Conservation (phyloP, 2,113 vertebrate species). For the Cercocebus atys region DNA sequence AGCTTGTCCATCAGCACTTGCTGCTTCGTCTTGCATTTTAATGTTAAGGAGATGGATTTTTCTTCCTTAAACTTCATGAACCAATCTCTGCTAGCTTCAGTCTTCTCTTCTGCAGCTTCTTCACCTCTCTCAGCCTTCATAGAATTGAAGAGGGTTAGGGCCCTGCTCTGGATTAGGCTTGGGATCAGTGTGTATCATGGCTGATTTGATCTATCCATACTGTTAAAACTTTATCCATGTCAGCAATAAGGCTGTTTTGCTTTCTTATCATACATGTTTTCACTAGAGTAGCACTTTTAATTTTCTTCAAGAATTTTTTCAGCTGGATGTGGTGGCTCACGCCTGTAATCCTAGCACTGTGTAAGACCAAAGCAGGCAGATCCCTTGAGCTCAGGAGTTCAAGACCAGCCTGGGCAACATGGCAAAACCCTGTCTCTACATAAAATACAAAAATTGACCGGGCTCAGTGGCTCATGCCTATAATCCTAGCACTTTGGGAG, state of each 20-base stretch:
- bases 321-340: not conserved
- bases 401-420: not conserved
- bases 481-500: too few relatives aligned
- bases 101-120: not conserved
- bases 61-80: not conserved
- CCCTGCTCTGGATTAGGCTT: not conserved
- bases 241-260: not conserved
- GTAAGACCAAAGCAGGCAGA: not conserved
- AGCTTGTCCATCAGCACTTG: not conserved
- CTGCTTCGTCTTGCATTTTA: not conserved
- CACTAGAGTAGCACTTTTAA: not conserved
- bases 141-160: not conserved
- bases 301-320: not conserved
- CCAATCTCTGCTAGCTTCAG: not conserved
- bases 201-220: not conserved
- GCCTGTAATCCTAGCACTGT: not conserved
- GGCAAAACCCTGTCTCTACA: not conserved
- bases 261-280: not conserved
- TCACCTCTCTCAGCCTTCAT: not conserved
- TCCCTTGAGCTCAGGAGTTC: not conserved
- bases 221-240: not conserved
- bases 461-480: too few relatives aligned
- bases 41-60: not conserved
- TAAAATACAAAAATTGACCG: too few relatives aligned
- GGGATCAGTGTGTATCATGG: not conserved